Conservation (phyloP, 1,140 invertebrate species). For the Olivierus martensii region DNA sequence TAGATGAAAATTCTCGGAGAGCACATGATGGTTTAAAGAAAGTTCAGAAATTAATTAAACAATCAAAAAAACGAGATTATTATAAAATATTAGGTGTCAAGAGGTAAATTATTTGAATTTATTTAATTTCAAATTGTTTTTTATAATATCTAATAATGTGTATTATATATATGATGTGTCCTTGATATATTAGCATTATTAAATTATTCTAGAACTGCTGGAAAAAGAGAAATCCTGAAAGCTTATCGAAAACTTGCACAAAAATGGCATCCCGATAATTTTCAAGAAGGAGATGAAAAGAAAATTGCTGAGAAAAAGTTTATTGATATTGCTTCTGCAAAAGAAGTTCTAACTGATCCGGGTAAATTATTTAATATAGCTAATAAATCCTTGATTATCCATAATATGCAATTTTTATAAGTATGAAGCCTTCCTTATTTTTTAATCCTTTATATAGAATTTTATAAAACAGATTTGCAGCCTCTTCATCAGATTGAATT, state of each 20-base stretch:
- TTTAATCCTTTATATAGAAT: too few relatives aligned
- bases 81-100: constrained; percentile 90
- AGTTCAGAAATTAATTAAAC: constrained; percentile 87
- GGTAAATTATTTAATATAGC: constrained; percentile 32
- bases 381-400: too few relatives aligned
- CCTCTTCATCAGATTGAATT: too few relatives aligned
- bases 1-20: constrained; percentile 61
- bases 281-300: constrained; percentile 61
- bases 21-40: constrained; percentile 78
- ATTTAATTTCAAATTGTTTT: too few relatives aligned
- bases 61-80: constrained; percentile 87
- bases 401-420: too few relatives aligned
- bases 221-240: constrained; percentile 86
- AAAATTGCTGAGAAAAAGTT: constrained; percentile 95
- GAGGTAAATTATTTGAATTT: constrained; percentile 33
- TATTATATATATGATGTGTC: too few relatives aligned
- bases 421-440: too few relatives aligned
- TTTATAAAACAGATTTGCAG: too few relatives aligned
- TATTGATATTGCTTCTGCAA: constrained; percentile 97
- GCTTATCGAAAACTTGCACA: constrained; percentile 94
- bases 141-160: too few relatives aligned
- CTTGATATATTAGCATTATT: not conserved
- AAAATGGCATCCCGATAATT: constrained; percentile 99
- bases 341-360: constrained; percentile 75
- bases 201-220: constrained; percentile 39